Base-by-base conservation (phyloP, 2,797 vertebrate genomes). In the Sebastes iracundus region DNA sequence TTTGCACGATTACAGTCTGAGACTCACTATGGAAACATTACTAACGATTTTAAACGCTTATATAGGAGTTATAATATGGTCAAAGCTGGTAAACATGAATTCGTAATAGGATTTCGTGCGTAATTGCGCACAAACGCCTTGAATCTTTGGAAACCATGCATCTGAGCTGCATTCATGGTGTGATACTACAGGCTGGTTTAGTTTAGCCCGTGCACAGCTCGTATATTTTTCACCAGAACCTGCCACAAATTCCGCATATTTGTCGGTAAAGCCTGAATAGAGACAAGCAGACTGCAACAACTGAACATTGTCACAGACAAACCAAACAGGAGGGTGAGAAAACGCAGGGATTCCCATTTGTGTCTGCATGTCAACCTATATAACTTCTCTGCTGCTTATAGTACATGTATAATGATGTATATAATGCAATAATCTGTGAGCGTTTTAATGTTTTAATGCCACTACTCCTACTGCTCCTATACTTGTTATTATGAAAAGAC, bases 201-300 rank as follows among this genome's bases (percentile, higher is more conserved):
- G 23, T 27, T 28, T 14, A 42, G 49, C 18, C 30, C 23, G 32
- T 66, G 42, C 69, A 61, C 32, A 49, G 22, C 53, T 63, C 27
- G 6, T 18, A 25, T 63, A 3, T 70, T 73, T 6, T 88, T 83
- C 67, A 56, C 81, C 82, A 60, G 55, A 79, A 85, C 12, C 80
- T 91, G 85, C 88, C 82, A 94, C 80, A 95, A 93, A 87, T 91
- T 88, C 81, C 80, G 79, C 86, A 55, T 84, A 81, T 85, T 84
- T 93, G 83, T 83, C 84, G 59, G 81, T 35, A 53, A 82, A 76
- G 81, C 33, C 75, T 75, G 49, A 81, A 80, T 22, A n/a, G 38
- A 59, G 23, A 62, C 28, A 53, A 60, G 61, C 38, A 58, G 55
- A 33, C 30, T 62, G 66, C 2, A 33, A 20, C 42, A 58, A 11